These are phyloP conservation scores for Donacobius atricapilla DNA, from an alignment of 2,113 vertebrate species.

Conservation along the genomic window DNA sequence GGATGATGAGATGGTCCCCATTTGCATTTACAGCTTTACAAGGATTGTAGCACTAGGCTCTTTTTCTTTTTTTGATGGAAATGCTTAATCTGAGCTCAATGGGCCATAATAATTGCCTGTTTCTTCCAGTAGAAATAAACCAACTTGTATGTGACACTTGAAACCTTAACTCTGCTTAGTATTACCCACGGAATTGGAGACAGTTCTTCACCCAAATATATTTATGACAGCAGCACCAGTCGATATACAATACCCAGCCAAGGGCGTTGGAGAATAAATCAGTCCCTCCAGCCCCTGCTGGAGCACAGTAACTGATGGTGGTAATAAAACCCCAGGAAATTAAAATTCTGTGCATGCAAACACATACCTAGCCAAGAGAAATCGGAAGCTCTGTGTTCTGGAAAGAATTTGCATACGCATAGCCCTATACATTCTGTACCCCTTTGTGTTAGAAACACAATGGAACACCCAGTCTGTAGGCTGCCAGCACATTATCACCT, in stretches of 20 bases:
- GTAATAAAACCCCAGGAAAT: constrained; percentile 48
- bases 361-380: neutral
- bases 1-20: constrained; percentile 5
- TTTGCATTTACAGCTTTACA: constrained; percentile 58
- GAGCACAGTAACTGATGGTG: constrained; percentile 18
- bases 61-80: constrained; percentile 7
- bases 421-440: neutral
- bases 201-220: constrained; percentile 34
- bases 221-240: constrained; percentile 42
- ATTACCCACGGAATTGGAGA: neutral
- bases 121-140: constrained; percentile 49
- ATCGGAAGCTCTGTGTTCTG: neutral
- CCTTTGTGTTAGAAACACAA: neutral
- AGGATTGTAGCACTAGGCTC: constrained; percentile 10
- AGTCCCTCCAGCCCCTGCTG: neutral
- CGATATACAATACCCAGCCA: constrained; percentile 33
- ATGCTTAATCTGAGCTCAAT: constrained; percentile 61
- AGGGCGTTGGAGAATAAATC: constrained; percentile 45
- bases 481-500: neutral
- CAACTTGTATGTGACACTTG: constrained; percentile 45
- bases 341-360: constrained; percentile 28
- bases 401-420: neutral
- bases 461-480: accelerated
- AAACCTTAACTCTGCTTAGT: constrained; percentile 45
- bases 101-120: constrained; percentile 56